Evolutionary conservation across 2,113 vertebrate species (phyloP).

Genomic region (Pampusana beccarii): DNA sequence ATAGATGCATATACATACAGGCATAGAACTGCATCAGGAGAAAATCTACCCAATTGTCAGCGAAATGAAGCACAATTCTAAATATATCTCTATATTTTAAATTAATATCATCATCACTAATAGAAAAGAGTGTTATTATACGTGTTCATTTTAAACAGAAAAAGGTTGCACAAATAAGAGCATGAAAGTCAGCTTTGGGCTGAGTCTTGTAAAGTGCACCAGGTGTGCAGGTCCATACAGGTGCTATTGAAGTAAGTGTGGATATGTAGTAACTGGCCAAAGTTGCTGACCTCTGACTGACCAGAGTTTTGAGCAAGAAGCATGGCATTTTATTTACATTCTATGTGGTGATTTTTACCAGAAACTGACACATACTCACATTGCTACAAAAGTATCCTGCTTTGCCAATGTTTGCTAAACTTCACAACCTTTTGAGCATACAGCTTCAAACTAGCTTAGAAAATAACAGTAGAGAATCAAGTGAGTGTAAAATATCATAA

Average conservation of each 20-base stretch:
- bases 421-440: not conserved
- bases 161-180: not conserved
- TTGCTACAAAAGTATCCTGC: not conserved
- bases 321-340: not conserved
- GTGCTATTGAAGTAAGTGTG: not conserved
- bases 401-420: not conserved
- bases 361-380: not conserved
- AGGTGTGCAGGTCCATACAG: not conserved
- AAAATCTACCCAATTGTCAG: not conserved
- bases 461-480: not conserved
- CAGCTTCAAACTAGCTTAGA: not conserved
- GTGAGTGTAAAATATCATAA: not conserved
- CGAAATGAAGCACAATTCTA: not conserved
- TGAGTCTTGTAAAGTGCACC: not conserved
- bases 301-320: not conserved
- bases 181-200: not conserved
- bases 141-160: not conserved
- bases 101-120: not conserved
- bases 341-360: not conserved
- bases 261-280: not conserved
- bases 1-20: fast-evolving
- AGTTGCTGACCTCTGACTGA: not conserved
- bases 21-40: not conserved
- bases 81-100: not conserved
- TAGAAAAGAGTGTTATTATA: not conserved